A percentile compares a stretch with the other conserved stretches of the same genome.
Evolutionary conservation across 2,113 vertebrate species (phyloP).

Genomic region (Cavia porcellus): DNA sequence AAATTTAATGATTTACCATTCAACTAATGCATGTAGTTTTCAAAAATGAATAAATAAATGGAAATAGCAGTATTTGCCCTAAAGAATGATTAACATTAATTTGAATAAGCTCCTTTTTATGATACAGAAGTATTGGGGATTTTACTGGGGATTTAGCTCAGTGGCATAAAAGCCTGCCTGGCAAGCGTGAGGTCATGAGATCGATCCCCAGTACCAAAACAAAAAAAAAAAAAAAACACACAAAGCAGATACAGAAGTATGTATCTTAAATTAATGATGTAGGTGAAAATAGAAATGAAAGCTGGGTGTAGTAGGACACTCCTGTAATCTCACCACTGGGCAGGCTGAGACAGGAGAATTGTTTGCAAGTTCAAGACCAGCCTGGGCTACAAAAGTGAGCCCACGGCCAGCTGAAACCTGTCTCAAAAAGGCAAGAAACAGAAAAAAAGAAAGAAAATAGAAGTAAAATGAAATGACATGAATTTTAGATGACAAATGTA

Average conservation of each 20-base stretch:
- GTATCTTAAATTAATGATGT: background rate
- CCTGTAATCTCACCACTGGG: too few species aligned
- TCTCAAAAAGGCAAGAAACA: too few species aligned
- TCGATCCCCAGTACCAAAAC: too few species aligned
- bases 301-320: too few species aligned
- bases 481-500: constrained; percentile 41
- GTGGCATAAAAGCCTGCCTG: too few species aligned
- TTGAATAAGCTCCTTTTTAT: background rate
- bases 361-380: too few species aligned
- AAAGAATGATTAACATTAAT: background rate
- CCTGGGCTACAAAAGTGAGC: too few species aligned
- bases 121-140: background rate
- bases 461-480: constrained; percentile 7
- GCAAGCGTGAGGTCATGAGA: too few species aligned
- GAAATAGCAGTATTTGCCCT: constrained; percentile 31
- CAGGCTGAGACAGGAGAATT: too few species aligned
- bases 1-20: background rate
- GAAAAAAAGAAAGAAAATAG: background rate
- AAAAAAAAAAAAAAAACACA: too few species aligned
- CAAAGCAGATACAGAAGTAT: background rate
- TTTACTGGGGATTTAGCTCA: too few species aligned
- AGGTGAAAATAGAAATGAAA: background rate
- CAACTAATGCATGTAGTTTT: background rate
- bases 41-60: background rate
- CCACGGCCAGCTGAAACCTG: too few species aligned